Percentiles rank a stretch among this genome's conserved stretches.
Conservation (phyloP, 2,113 vertebrate genomes). For the Stigmatopora nigra region DNA sequence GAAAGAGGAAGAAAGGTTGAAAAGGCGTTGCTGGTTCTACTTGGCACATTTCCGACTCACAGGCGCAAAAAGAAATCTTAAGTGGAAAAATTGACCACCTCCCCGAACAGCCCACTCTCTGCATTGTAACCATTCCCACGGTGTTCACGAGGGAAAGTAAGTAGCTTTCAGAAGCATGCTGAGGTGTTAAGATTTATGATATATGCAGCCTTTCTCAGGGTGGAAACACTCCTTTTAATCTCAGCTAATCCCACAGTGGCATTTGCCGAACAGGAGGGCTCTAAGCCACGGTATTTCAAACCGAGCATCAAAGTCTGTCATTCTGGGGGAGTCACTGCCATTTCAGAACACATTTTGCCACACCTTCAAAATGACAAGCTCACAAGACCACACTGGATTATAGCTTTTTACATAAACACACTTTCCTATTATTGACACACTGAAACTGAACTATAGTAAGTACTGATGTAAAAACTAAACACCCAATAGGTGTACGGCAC, state of each 20-base stretch:
- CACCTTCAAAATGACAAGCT: slow-evolving; percentile 10
- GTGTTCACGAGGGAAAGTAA: slow-evolving; percentile 47
- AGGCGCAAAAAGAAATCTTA: slow-evolving; percentile 2
- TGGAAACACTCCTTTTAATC: slow-evolving; percentile 55
- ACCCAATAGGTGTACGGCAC: not conserved
- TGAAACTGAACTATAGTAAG: too few species aligned
- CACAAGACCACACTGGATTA: not conserved
- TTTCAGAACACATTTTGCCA: slow-evolving; percentile 16
- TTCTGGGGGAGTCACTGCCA: slow-evolving; percentile 13
- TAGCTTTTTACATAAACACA: too few species aligned
- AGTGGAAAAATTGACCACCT: slow-evolving; percentile 8
- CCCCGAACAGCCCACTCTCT: slow-evolving; percentile 6
- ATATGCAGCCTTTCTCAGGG: slow-evolving; percentile 39
- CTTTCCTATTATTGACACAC: too few species aligned
- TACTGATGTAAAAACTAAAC: not conserved
- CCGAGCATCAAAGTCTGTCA: slow-evolving; percentile 23
- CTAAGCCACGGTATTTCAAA: slow-evolving; percentile 43
- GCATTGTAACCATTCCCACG: slow-evolving; percentile 29
- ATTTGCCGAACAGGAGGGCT: slow-evolving; percentile 53
- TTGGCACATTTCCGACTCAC: not conserved
- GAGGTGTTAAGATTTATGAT: slow-evolving; percentile 42
- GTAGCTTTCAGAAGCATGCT: slow-evolving; percentile 51
- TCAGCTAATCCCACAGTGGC: slow-evolving; percentile 58
- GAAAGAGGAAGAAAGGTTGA: slow-evolving; percentile 57
- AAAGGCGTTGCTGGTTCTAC: slow-evolving; percentile 18